Conservation (phyloP, 2,113 vertebrate genomes). For the Saguinus midas region DNA sequence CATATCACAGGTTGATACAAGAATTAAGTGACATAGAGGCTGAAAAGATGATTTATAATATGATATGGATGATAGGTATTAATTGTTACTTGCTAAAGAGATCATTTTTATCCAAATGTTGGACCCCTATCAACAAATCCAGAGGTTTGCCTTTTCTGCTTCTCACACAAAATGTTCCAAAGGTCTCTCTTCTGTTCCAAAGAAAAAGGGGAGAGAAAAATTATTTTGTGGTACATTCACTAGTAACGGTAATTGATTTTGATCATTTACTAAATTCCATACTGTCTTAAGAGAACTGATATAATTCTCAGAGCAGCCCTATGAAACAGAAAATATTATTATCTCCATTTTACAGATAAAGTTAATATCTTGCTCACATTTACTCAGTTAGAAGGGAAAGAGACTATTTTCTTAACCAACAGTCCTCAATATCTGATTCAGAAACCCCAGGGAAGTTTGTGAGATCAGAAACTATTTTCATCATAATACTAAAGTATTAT, state of each 20-base stretch:
- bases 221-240: not conserved
- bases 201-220: not conserved
- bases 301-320: not conserved
- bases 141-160: not conserved
- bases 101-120: not conserved
- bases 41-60: not conserved
- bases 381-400: not conserved
- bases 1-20: not conserved
- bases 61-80: not conserved
- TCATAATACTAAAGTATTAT: not conserved
- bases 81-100: not conserved
- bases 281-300: not conserved
- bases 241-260: not conserved
- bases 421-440: not conserved
- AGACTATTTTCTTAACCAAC: not conserved
- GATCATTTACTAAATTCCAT: not conserved
- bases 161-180: conserved; percentile 4
- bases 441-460: not conserved
- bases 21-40: not conserved
- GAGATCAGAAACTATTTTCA: not conserved
- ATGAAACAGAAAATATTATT: not conserved
- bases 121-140: not conserved
- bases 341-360: not conserved
- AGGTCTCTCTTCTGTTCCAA: not conserved
- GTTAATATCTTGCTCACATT: not conserved